Percentiles rank a stretch among this genome's conserved stretches.
Conservation (phyloP, 2,888 invertebrate species). For the Yponomeuta sedellus region DNA sequence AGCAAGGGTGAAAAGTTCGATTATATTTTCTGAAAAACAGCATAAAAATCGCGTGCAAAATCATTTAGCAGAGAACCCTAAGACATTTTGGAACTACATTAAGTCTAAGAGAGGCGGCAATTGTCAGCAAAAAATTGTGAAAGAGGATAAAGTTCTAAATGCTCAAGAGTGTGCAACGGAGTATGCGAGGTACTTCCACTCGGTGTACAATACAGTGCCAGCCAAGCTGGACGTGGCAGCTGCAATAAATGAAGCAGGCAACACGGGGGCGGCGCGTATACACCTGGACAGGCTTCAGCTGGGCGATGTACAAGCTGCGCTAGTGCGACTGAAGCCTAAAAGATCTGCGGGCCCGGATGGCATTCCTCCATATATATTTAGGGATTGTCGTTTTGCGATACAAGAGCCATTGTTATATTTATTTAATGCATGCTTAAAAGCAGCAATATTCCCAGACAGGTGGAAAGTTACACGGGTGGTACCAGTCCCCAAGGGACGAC, state of each 20-base stretch:
- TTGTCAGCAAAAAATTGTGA: slow-evolving; percentile 5
- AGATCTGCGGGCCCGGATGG: slow-evolving; percentile 11
- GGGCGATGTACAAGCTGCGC: slow-evolving; percentile 1
- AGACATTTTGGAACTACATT: slow-evolving; percentile 21
- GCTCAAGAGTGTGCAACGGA: slow-evolving; percentile 6
- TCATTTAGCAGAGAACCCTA: slow-evolving; percentile 21
- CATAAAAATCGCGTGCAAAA: slow-evolving; percentile 17
- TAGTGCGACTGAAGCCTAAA: background rate
- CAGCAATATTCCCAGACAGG: background rate
- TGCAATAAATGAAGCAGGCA: background rate
- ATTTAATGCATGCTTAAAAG: background rate
- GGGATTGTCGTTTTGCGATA: background rate
- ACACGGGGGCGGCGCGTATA: slow-evolving; percentile 8
- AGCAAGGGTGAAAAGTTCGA: slow-evolving; percentile 16
- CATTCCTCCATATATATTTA: slow-evolving; percentile 11
- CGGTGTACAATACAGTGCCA: slow-evolving; percentile 7
- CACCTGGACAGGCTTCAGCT: slow-evolving; percentile 5
- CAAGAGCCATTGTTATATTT: slow-evolving; percentile 1
- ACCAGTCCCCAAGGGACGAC: slow-evolving; percentile 6
- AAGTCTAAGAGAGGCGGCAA: slow-evolving; percentile 13
- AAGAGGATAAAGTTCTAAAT: background rate
- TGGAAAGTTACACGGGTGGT: slow-evolving; percentile 1
- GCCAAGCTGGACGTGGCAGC: slow-evolving; percentile 4
- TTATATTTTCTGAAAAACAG: slow-evolving; percentile 14
- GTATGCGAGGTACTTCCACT: slow-evolving; percentile 15